phyloP scores from a whole-genome alignment of 2,113 vertebrate genomes.

The Tachycineta bicolor region DNA sequence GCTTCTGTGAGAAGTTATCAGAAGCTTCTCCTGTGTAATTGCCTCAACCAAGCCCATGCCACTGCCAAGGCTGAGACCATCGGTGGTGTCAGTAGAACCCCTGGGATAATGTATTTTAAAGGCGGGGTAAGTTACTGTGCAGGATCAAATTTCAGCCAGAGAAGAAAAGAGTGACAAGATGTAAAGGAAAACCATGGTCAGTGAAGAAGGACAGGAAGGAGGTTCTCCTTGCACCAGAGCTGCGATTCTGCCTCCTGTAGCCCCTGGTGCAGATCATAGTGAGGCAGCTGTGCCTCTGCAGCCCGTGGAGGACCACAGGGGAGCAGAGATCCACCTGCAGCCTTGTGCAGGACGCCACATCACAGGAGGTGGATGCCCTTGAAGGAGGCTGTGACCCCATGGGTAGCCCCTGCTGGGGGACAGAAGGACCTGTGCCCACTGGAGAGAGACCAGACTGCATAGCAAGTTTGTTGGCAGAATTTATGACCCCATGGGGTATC shows the following conservation, averaged over 20 bases:
- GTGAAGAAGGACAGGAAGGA: not conserved
- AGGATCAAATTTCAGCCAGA: not conserved
- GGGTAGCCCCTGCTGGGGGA: not conserved
- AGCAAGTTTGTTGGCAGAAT: not conserved
- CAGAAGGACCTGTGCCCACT: not conserved
- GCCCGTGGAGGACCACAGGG: not conserved
- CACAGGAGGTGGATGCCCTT: not conserved
- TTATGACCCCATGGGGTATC: not conserved
- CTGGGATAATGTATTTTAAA: not conserved
- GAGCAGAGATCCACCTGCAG: not conserved
- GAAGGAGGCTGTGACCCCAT: not conserved
- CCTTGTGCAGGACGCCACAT: not conserved
- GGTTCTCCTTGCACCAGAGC: accelerated
- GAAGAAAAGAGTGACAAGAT: not conserved
- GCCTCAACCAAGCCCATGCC: not conserved
- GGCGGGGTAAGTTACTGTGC: not conserved
- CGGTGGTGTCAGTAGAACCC: too few relatives aligned
- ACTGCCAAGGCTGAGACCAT: not conserved
- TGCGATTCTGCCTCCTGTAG: not conserved
- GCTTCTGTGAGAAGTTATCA: not conserved
- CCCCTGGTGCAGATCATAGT: not conserved
- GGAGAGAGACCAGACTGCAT: not conserved
- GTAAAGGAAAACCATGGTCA: not conserved
- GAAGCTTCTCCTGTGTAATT: not conserved
- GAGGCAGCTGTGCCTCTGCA: not conserved